Evolutionary conservation across 1,140 invertebrate genomes (phyloP).

Genomic region (Drosophila yakuba): DNA sequence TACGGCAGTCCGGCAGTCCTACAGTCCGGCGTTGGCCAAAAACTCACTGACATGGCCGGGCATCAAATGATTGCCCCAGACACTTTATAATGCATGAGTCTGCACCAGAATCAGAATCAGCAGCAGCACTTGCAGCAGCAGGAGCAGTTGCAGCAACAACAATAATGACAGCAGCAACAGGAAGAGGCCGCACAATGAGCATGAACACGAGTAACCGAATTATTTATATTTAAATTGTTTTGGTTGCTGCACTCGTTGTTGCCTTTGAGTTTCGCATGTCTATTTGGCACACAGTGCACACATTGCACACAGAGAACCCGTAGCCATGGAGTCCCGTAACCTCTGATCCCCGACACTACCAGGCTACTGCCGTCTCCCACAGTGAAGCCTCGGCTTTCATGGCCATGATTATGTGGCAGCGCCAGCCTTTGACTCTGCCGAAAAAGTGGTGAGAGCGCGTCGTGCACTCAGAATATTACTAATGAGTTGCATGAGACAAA

Average conservation of each 20-base stretch:
- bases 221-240: conserved; percentile 84
- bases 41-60: conserved; percentile 67
- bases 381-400: conserved; percentile 37
- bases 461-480: background rate
- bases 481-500: background rate
- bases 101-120: conserved; percentile 14
- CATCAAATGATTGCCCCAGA: conserved; percentile 80
- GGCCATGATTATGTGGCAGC: conserved; percentile 76
- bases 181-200: conserved; percentile 73
- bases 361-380: background rate
- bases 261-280: conserved; percentile 59
- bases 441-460: background rate
- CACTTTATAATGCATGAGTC: conserved; percentile 81
- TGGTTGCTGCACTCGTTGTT: conserved; percentile 60
- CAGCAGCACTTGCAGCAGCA: conserved; percentile 13
- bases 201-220: conserved; percentile 80
- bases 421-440: conserved; percentile 63
- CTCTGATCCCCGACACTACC: background rate
- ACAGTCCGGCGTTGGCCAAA: conserved; percentile 39
- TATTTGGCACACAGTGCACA: conserved; percentile 44
- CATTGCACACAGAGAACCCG: conserved; percentile 32
- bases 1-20: background rate
- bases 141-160: conserved; percentile 35
- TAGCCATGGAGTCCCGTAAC: background rate
- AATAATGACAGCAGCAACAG: conserved; percentile 55